Base-by-base conservation (phyloP, 2,888 invertebrate genomes). In the Spilosoma lubricipeda region DNA sequence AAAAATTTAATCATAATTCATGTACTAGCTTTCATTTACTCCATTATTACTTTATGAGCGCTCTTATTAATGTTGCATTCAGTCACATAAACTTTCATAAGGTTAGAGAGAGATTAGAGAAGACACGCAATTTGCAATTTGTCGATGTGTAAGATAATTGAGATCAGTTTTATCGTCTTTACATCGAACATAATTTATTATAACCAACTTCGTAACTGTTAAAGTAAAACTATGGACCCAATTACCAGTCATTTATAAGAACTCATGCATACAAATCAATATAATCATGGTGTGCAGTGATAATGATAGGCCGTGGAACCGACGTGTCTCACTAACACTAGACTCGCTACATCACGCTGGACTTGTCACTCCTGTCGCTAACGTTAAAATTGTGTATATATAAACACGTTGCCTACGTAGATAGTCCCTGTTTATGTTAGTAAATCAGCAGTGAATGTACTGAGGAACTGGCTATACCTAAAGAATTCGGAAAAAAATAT, bases 201-300 rank as follows among this genome's bases (percentile, higher is more conserved):
- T 82, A 77, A 76, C 76, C 77, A 81, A 82, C 85, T 85, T 88
- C 87, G 91, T 90, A 89, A 88, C 90, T 86, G 89, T 90, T 88
- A 90, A 90, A 90, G 88, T 89, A 89, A 91, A 93, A 90, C 87
- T 81, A 82, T 80, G 85, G 86, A 77, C 78, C 89, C 93, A 93
- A 94, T 94, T 94, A 94, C 89, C 90, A 88, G 86, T 90, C 91
- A 91, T 94, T 94, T 93, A 91, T 90, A 90, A 85, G 88, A 90
- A 87, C 92, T 91, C 92, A 92, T 94, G 93, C 93, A 93, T 93
- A 94, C 93, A 93, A 94, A 93, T 94, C 93, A 93, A 90, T 87
- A 88, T 90, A 91, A 92, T 92, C 88, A 89, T 82, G 80, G 87
- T 84, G 85, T 85, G 85, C 82, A 85, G 82, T 77, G 85, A 82